phyloP scores from a whole-genome alignment of 2,888 invertebrate genomes.

The Sminthurinus aureus region DNA sequence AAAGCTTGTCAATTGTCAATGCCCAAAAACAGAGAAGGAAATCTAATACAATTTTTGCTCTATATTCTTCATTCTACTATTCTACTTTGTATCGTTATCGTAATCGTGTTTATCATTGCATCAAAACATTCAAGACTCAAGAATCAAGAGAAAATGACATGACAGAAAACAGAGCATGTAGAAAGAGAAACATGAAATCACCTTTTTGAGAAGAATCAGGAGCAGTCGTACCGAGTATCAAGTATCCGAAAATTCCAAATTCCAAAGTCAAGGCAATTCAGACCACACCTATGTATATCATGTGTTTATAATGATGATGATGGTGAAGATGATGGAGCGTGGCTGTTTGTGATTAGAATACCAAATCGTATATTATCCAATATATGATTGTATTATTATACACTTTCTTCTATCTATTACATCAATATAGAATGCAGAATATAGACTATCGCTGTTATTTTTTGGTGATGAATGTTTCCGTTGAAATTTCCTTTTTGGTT shows the following conservation, averaged over 20 bases:
- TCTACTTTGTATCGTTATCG: too few species aligned
- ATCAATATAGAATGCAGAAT: neutral
- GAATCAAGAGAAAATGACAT: too few species aligned
- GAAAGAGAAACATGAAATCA: slow-evolving; percentile 38
- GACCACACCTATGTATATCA: slow-evolving; percentile 43
- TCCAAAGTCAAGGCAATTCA: slow-evolving; percentile 24
- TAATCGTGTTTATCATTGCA: too few species aligned
- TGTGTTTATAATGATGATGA: neutral
- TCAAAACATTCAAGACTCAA: too few species aligned
- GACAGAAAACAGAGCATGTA: neutral
- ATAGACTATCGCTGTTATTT: neutral
- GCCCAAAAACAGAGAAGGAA: slow-evolving; percentile 15
- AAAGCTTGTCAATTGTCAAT: slow-evolving; percentile 9
- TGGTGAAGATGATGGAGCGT: neutral
- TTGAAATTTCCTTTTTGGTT: neutral
- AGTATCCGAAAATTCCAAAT: slow-evolving; percentile 42
- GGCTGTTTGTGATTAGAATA: neutral
- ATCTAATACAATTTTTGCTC: slow-evolving; percentile 28
- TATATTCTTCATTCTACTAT: slow-evolving; percentile 7
- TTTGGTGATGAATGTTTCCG: slow-evolving; percentile 5
- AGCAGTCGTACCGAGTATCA: neutral
- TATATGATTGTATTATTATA: neutral
- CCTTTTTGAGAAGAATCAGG: slow-evolving; percentile 30
- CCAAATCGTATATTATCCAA: neutral
- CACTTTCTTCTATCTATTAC: neutral